These are phyloP conservation scores for Stegastes partitus DNA, from an alignment of 2,113 vertebrate species.

Conservation along the genomic window DNA sequence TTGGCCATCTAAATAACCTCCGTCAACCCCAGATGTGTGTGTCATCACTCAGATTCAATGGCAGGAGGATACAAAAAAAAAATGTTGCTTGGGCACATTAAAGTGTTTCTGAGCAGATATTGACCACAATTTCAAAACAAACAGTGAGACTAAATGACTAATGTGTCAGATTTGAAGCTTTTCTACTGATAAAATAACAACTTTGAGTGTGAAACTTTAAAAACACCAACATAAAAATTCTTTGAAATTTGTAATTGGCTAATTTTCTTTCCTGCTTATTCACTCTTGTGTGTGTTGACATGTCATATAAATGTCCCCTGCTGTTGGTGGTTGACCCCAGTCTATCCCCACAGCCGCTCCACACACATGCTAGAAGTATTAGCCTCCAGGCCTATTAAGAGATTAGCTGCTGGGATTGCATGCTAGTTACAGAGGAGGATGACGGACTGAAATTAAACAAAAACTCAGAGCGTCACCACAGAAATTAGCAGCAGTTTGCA, in stretches of 20 bases:
- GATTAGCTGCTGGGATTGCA: conserved; percentile 72
- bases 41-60: conserved; percentile 9
- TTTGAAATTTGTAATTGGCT: background rate
- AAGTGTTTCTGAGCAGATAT: background rate
- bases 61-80: background rate
- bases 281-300: conserved; percentile 33
- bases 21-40: conserved; percentile 8
- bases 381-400: conserved; percentile 79
- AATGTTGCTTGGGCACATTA: too few species aligned
- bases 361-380: conserved; percentile 71
- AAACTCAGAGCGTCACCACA: conserved; percentile 25
- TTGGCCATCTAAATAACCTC: conserved; percentile 33
- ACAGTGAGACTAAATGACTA: background rate
- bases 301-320: conserved; percentile 38
- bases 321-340: conserved; percentile 66
- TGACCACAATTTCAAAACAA: conserved; percentile 1
- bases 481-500: conserved; percentile 10
- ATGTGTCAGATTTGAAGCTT: background rate
- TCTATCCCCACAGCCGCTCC: conserved; percentile 59
- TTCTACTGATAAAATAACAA: conserved; percentile 1
- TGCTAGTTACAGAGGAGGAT: conserved; percentile 34
- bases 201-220: background rate
- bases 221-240: background rate
- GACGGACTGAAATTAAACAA: conserved; percentile 37
- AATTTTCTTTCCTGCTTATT: background rate